Percentiles rank a stretch among this genome's conserved stretches.
Conservation (phyloP, 2,888 invertebrate species). For the Xanthia icteritia region DNA sequence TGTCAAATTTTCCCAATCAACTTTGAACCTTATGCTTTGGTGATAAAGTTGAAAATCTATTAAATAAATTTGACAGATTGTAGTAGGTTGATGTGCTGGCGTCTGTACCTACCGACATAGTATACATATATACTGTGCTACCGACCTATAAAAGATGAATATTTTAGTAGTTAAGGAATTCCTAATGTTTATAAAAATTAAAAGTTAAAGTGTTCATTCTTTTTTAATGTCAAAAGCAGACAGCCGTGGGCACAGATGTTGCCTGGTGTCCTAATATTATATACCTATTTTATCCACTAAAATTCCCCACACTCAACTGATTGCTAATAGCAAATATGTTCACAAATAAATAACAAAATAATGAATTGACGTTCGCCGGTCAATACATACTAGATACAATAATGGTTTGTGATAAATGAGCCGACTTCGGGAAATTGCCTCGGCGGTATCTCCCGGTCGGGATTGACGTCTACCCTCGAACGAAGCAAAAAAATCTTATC, state of each 20-base stretch:
- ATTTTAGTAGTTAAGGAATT: background rate
- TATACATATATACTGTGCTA: background rate
- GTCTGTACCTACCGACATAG: background rate
- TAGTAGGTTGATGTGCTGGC: too few species aligned
- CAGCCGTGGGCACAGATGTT: background rate
- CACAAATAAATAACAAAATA: slow-evolving; percentile 63
- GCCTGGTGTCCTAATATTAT: background rate
- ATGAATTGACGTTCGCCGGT: slow-evolving; percentile 60
- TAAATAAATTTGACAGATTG: too few species aligned
- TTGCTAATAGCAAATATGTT: slow-evolving; percentile 31
- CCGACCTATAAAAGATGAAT: background rate
- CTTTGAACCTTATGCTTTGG: too few species aligned
- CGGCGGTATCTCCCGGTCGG: slow-evolving; percentile 73
- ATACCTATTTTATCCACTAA: background rate
- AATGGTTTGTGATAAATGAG: slow-evolving; percentile 80
- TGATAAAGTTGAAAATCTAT: too few species aligned
- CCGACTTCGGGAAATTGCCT: slow-evolving; percentile 78
- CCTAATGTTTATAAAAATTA: background rate
- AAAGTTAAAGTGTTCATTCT: background rate
- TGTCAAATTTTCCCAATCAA: too few species aligned
- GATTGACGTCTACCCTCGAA: slow-evolving; percentile 75
- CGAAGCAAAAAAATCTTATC: slow-evolving; percentile 79
- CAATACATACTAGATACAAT: slow-evolving; percentile 74
- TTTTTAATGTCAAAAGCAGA: background rate
- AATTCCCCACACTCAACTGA: slow-evolving; percentile 9